Evolutionary conservation across 2,113 vertebrate species (phyloP), one percentile per base, ranked within the genome.

Genomic region (Sinocyclocheilus rhinocerous): DNA sequence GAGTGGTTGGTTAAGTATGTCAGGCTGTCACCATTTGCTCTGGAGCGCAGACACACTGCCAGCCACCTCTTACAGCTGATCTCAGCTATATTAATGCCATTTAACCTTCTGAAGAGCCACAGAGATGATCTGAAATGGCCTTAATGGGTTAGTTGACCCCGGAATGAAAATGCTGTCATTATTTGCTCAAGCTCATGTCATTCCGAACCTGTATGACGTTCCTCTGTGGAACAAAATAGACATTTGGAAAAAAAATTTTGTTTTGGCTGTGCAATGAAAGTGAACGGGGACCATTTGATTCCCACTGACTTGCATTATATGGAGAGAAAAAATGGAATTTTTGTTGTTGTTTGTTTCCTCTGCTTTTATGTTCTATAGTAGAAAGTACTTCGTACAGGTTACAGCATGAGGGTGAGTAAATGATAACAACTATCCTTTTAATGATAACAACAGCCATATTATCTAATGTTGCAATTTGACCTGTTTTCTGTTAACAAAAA

Each of bases 1-100:
- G 65, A 61, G 42, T 33, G 72, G 52, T 39, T 59, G 72, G 72
- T 57, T 22, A 72, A 39, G 29, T n/a, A 52, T 55, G 67, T 83
- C 39, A 20, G 42, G 7, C 36, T 42, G 29, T 57, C 80, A 73
- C 24, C 36, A 12, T 69, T 50, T 29, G 10, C 36, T 22, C 48
- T 24, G 67, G 12, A 86, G 18, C 48, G 18, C 76, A 77, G 48
- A 77, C 76, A 26, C 39, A 20, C 48, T 77, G 24, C 48, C 76
- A 33, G 29, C 48, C 26, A 55, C 75, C 48, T 52, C n/a, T 77
- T 4, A 29, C 26, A 77, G 76, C 26, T 52, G 48, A 77, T 8
- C 48, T 55, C n/a, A 20, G 76, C 10, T 24, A 33, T 55, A 4
- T 16, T 33, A 42, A 55, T 77, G 24, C 11, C 12, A 16, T 16